Evolutionary conservation across 2,888 invertebrate genomes (phyloP).

Genomic region (Adineta ricciae): DNA sequence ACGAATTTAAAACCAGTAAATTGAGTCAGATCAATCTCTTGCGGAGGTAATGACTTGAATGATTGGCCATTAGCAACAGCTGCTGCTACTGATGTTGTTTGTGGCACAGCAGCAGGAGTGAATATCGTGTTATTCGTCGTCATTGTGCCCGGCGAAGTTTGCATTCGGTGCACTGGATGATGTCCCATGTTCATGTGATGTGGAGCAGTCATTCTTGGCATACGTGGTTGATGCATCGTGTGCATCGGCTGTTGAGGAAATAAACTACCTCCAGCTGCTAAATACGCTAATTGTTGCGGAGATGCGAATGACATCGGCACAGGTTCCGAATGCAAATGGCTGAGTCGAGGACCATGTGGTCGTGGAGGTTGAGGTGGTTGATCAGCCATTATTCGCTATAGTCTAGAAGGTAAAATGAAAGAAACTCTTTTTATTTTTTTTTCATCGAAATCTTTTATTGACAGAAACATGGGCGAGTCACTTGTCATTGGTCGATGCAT

Average conservation of each 20-base stretch:
- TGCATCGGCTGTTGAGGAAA: not conserved
- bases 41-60: not conserved
- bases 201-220: not conserved
- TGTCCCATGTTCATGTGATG: not conserved
- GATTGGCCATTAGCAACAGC: too few relatives aligned
- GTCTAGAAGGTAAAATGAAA: not conserved
- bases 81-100: too few relatives aligned
- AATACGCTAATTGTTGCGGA: not conserved
- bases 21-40: not conserved
- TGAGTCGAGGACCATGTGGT: not conserved
- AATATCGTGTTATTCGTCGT: too few relatives aligned
- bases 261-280: not conserved
- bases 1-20: not conserved
- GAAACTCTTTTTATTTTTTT: too few relatives aligned
- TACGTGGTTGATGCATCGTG: not conserved
- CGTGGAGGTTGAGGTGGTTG: not conserved
- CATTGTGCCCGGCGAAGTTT: too few relatives aligned
- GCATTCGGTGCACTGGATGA: too few relatives aligned
- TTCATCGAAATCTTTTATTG: too few relatives aligned
- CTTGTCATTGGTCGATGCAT: too few relatives aligned
- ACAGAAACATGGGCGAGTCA: too few relatives aligned
- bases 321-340: not conserved
- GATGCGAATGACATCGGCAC: not conserved
- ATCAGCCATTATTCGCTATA: not conserved
- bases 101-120: too few relatives aligned